Percentiles rank a stretch among this genome's conserved stretches.
Conservation (phyloP, 2,113 vertebrate genomes). For the Corythaixoides concolor region DNA sequence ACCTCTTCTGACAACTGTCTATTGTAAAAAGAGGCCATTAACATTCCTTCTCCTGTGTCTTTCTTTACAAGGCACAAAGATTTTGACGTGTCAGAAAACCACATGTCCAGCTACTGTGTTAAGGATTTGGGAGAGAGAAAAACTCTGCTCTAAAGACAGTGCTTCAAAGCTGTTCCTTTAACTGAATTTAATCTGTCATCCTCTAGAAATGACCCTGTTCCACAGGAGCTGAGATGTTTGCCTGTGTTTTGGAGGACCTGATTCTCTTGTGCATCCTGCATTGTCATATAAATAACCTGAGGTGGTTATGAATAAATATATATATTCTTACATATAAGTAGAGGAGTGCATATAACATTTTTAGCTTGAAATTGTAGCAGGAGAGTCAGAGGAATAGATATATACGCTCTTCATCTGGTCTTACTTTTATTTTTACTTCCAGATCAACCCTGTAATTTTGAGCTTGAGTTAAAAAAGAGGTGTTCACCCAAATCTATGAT, state of each 20-base stretch:
- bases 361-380: constrained; percentile 34
- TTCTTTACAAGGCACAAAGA: neutral
- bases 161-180: neutral
- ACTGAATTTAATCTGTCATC: neutral
- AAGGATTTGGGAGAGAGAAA: neutral
- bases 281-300: constrained; percentile 26
- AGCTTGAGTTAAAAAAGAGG: constrained; percentile 10
- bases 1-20: constrained; percentile 14
- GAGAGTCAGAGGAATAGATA: neutral
- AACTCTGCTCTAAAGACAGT: neutral
- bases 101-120: neutral
- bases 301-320: constrained; percentile 14
- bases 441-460: neutral
- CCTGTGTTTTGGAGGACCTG: neutral
- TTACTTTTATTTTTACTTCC: neutral
- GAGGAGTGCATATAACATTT: neutral
- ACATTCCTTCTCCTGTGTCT: neutral
- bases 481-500: neutral
- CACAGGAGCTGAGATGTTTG: neutral
- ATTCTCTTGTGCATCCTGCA: neutral
- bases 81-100: neutral
- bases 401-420: neutral
- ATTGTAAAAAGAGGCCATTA: constrained; percentile 12
- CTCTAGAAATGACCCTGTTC: neutral
- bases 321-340: neutral